Evolutionary conservation across 2,113 vertebrate genomes (phyloP).

Genomic region (Myodes glareolus): DNA sequence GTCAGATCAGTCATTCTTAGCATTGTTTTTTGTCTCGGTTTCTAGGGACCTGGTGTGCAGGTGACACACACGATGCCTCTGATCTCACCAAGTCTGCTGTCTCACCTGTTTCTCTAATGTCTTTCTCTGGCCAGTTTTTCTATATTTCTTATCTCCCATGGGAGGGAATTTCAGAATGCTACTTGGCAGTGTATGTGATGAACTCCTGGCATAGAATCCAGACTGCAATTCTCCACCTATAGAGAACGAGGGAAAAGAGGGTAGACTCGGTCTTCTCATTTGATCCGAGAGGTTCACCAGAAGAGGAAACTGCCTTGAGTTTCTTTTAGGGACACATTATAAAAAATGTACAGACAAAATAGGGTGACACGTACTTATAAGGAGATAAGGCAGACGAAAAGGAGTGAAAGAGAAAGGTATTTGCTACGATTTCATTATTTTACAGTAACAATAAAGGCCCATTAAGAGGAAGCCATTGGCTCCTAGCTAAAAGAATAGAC

Average conservation of each 20-base stretch:
- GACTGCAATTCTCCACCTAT: background rate
- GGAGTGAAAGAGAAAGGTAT: rapidly evolving
- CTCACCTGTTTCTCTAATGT: background rate
- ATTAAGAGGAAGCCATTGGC: background rate
- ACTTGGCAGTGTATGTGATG: background rate
- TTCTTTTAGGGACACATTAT: background rate
- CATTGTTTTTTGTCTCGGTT: background rate
- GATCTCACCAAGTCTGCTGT: background rate
- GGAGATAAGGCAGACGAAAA: background rate
- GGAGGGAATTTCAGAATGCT: background rate
- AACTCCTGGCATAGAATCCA: background rate
- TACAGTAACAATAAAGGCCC: background rate
- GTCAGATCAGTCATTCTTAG: background rate
- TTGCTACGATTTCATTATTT: background rate
- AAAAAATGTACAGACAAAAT: background rate
- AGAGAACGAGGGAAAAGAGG: background rate
- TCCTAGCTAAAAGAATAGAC: background rate
- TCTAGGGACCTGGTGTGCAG: background rate
- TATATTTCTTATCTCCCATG: background rate
- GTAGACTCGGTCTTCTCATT: background rate
- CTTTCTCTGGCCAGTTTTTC: background rate
- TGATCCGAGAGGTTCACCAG: background rate
- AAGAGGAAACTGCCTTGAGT: background rate
- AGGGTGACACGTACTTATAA: background rate
- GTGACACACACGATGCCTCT: background rate